Conservation (phyloP, 2,113 vertebrate species). For the Macroglossus sobrinus region DNA sequence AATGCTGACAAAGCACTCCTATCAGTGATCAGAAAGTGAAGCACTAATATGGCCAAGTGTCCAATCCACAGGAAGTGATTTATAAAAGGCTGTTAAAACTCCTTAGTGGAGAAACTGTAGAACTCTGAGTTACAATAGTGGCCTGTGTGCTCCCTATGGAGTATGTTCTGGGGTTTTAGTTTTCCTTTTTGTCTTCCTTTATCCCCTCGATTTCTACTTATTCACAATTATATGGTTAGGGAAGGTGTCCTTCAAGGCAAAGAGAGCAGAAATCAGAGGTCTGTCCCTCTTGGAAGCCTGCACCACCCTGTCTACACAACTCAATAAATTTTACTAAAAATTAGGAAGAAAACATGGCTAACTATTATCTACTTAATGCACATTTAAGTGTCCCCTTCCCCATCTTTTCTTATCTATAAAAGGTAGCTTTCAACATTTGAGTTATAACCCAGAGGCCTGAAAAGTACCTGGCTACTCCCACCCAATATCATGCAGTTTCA, state of each 20-base stretch:
- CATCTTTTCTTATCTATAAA: background rate
- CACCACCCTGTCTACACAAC: background rate
- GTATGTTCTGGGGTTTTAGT: background rate
- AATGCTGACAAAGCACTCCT: background rate
- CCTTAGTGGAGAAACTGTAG: background rate
- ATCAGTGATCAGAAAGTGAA: background rate
- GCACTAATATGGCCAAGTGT: background rate
- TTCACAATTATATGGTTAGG: background rate
- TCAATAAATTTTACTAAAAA: background rate
- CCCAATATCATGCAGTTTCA: background rate
- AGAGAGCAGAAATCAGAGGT: conserved; percentile 39
- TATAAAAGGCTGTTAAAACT: background rate
- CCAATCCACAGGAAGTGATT: background rate
- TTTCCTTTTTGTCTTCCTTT: background rate
- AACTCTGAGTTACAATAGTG: too few relatives aligned
- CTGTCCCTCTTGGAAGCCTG: background rate
- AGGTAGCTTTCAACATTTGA: background rate
- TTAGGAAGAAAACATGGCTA: background rate
- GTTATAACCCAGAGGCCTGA: background rate
- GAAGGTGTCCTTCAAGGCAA: conserved; percentile 39
- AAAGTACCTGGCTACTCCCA: background rate
- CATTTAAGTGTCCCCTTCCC: background rate
- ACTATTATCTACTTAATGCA: background rate
- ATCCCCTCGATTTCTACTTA: fast-evolving
- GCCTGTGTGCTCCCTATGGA: background rate